Evolutionary conservation across 2,888 invertebrate species (phyloP), one percentile per base, ranked within the genome.

Genomic region (Sinohyriopsis cumingii): DNA sequence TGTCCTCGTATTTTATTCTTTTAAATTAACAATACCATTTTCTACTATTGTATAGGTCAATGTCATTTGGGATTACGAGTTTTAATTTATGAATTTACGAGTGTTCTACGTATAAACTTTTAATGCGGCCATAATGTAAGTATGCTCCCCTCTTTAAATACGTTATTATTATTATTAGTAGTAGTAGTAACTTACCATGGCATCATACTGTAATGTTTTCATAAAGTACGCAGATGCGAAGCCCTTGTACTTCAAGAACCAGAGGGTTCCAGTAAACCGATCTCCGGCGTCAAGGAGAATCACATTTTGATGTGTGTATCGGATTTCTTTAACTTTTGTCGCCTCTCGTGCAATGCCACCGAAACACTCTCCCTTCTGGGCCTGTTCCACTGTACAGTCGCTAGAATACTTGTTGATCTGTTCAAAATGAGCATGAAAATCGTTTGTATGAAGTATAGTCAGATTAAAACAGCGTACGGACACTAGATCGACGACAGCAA

Each of bases 231-330:
- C 92, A 0, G 95, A 94, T 12, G 95, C 94, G 81, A 92, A 92
- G 93, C 95, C 95, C 83, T 95, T 95, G 91, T 94, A 95, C 15
- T 95, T 90, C 9, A 94, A 94, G 91, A 95, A 97, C 95, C 95
- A 97, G 0, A 95, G 92, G 0, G 96, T 95, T 0, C 97, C 97
- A 1, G 95, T 95, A 89, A 94, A 98, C 0, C 95, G 96, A 89
- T 98, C 97, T 0, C 97, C 97, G 0, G 96, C 97, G 87, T 97
- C 96, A 22, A 98, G 91, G 86, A 95, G 96, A 6, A 97, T 86
- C 0, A 95, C 94, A 92, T 93, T 55, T 9, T 72, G 57, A 62
- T 77, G 66, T 56, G 60, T 59, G 1, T 55, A 19, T 22, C 84
- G 72, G n/a, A 85, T 69, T 65, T 82, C 78, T 74, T 67, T 9